A percentile compares a stretch with the other conserved stretches of the same genome.
Evolutionary conservation across 2,797 vertebrate species (phyloP).

Genomic region (Danio jaintianensis): DNA sequence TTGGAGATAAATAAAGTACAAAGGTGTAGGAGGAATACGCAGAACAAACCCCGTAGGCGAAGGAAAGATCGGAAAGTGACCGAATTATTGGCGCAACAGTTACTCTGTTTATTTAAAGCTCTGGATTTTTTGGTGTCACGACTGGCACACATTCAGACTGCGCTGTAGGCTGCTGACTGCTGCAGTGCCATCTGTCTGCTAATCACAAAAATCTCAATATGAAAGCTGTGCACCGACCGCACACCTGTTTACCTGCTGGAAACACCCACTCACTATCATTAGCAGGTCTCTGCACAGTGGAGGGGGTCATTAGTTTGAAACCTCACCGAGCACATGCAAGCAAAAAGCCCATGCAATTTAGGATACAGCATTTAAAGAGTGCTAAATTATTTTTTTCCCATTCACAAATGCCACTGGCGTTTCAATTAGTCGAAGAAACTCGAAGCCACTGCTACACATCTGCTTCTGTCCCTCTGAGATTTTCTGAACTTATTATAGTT

Average conservation of each 20-base stretch:
- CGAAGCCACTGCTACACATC: neutral
- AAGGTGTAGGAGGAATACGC: neutral
- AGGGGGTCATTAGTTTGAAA: slow-evolving; percentile 55
- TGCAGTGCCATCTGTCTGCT: slow-evolving; percentile 63
- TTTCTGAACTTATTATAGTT: neutral
- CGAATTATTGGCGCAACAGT: slow-evolving; percentile 18
- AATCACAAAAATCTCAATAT: slow-evolving; percentile 62
- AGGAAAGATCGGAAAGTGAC: neutral
- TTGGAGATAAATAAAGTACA: slow-evolving; percentile 12
- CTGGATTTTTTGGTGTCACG: slow-evolving; percentile 48
- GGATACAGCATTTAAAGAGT: slow-evolving; percentile 1
- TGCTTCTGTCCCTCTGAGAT: neutral
- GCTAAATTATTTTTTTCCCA: slow-evolving; percentile 5
- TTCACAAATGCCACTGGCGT: slow-evolving; percentile 27
- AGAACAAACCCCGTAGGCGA: neutral
- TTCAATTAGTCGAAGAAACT: slow-evolving; percentile 23
- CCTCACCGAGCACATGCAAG: slow-evolving; percentile 2
- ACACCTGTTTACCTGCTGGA: slow-evolving; percentile 60
- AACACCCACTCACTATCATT: slow-evolving; percentile 59
- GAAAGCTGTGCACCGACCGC: slow-evolving; percentile 42
- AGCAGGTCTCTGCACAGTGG: slow-evolving; percentile 17
- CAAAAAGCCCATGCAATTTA: slow-evolving; percentile 40
- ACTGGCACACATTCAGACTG: slow-evolving; percentile 47
- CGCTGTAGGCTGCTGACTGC: slow-evolving; percentile 57
- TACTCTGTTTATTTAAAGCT: slow-evolving; percentile 52